A percentile compares a stretch with the other conserved stretches of the same genome.
phyloP scores from a whole-genome alignment of 2,888 invertebrate genomes.

The Amblyjoppa proteus region DNA sequence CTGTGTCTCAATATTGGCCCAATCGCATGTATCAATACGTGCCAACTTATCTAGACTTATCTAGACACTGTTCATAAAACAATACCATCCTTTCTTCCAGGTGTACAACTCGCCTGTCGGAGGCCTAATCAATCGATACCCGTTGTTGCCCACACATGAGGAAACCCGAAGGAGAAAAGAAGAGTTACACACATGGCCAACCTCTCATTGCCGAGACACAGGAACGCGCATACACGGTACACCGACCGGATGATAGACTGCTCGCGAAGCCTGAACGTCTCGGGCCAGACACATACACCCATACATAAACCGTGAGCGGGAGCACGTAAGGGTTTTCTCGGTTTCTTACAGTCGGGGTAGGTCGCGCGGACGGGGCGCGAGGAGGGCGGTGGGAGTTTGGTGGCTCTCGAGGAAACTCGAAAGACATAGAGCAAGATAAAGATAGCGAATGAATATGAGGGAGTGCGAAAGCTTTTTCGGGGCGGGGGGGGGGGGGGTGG shows the following conservation, averaged over 20 bases:
- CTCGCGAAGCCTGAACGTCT: conserved; percentile 16
- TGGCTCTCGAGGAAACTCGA: conserved; percentile 37
- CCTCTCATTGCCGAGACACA: neutral
- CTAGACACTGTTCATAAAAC: too few relatives aligned
- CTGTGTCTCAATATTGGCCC: neutral
- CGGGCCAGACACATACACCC: conserved; percentile 24
- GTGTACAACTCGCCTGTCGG: neutral
- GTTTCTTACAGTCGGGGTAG: conserved; percentile 79
- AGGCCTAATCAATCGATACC: conserved; percentile 18
- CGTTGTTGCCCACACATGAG: neutral
- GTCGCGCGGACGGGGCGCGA: conserved; percentile 57
- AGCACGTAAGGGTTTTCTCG: conserved; percentile 84
- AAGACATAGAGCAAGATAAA: conserved; percentile 48
- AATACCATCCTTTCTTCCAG: neutral
- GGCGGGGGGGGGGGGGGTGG: neutral
- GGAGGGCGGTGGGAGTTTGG: conserved; percentile 69
- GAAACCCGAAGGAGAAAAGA: neutral
- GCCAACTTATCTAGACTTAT: too few relatives aligned
- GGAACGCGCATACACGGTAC: conserved; percentile 56
- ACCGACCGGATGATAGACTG: conserved; percentile 71
- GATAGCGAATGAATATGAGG: conserved; percentile 62
- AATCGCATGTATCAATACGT: too few relatives aligned
- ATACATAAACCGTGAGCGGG: conserved; percentile 62
- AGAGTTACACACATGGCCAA: conserved; percentile 1
- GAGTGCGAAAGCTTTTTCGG: conserved; percentile 40